Evolutionary conservation across 1,140 invertebrate genomes (phyloP).

Genomic region (Hylaeus anthracinus): DNA sequence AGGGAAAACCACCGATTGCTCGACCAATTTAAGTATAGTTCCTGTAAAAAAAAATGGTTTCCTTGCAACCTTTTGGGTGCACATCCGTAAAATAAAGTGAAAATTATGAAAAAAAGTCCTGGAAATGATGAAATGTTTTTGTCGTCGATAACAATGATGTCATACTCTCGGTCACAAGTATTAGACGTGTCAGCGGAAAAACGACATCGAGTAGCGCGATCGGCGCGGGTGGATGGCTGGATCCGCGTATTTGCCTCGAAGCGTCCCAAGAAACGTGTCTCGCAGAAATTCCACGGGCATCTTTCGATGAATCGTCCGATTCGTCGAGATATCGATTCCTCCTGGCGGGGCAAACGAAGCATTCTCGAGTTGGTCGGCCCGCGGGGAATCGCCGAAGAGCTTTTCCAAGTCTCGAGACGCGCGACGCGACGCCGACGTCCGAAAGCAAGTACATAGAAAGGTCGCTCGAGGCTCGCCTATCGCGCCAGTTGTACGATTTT

Average conservation of each 20-base stretch:
- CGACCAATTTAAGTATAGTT: conserved; percentile 39
- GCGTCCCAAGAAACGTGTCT: conserved; percentile 35
- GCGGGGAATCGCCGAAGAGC: conserved; percentile 43
- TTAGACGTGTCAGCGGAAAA: conserved; percentile 25
- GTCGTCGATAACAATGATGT: too few species aligned
- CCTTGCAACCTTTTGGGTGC: too few species aligned
- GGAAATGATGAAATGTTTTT: too few species aligned
- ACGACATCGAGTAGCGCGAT: neutral
- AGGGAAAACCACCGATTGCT: conserved; percentile 39
- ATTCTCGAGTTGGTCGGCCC: conserved; percentile 53
- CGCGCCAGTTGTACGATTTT: conserved; percentile 34
- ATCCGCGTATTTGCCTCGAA: conserved; percentile 15
- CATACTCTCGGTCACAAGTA: neutral
- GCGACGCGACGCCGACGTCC: conserved; percentile 12
- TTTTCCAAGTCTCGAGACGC: conserved; percentile 57
- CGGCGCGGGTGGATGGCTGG: neutral
- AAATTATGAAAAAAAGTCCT: too few species aligned
- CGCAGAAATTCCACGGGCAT: conserved; percentile 46
- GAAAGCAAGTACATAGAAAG: conserved; percentile 22
- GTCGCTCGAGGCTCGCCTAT: conserved; percentile 32
- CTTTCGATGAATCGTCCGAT: conserved; percentile 21
- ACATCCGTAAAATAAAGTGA: too few species aligned
- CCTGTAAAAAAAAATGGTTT: too few species aligned
- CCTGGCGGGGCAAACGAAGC: conserved; percentile 9
- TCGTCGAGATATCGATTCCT: conserved; percentile 53